phyloP scores from a whole-genome alignment of 2,113 vertebrate species.

The Eonycteris spelaea region DNA sequence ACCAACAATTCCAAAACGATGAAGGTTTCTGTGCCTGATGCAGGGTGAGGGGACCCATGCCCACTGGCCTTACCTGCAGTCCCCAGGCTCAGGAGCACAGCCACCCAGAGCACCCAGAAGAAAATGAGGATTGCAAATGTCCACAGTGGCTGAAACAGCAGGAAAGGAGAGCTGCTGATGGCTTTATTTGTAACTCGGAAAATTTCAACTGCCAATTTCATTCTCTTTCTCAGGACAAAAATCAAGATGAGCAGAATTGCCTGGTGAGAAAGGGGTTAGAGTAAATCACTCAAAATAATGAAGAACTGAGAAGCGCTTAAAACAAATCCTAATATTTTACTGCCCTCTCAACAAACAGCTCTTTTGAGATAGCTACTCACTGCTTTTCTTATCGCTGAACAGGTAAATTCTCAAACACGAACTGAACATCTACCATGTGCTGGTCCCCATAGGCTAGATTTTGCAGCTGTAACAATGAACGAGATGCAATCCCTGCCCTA shows the following conservation, averaged over 20 bases:
- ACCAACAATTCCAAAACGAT: not conserved
- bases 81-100: conserved; percentile 85
- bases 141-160: conserved; percentile 85
- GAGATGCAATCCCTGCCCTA: not conserved
- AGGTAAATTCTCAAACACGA: not conserved
- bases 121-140: conserved; percentile 80
- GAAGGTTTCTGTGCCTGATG: not conserved
- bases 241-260: conserved; percentile 78
- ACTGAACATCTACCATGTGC: not conserved
- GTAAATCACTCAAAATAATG: not conserved
- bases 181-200: conserved; percentile 79
- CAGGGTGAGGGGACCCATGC: not conserved
- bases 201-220: conserved; percentile 76
- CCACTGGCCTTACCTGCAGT: conserved; percentile 82
- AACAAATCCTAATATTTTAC: not conserved
- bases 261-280: conserved; percentile 74
- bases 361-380: not conserved
- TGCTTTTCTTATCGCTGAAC: not conserved
- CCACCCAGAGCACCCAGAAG: conserved; percentile 87
- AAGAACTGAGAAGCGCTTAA: not conserved
- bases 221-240: conserved; percentile 76
- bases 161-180: conserved; percentile 78
- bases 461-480: fast-evolving
- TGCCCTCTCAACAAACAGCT: not conserved
- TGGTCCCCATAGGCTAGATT: not conserved